These are phyloP conservation scores for Diploscapter pachys DNA, from an alignment of 1,140 invertebrate species.

Conservation along the genomic window DNA sequence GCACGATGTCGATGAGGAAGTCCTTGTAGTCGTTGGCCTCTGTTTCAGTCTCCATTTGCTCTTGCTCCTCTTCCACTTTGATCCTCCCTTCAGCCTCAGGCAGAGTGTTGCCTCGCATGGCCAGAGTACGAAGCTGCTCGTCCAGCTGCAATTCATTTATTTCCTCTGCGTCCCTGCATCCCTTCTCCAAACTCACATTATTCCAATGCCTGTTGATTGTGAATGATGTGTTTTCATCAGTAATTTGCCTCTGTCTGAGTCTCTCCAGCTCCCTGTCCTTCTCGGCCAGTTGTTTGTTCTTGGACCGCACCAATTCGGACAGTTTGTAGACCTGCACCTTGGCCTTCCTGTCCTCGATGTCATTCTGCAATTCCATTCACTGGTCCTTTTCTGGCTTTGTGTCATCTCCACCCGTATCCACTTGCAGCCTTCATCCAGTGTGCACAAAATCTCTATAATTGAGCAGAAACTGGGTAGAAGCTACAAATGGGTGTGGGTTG, in stretches of 20 bases:
- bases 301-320: conserved; percentile 6
- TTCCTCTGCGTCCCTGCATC: not conserved
- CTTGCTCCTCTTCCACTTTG: conserved; percentile 7
- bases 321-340: conserved; percentile 32
- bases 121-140: conserved; percentile 15
- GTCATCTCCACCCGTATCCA: not conserved
- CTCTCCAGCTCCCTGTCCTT: conserved; percentile 88
- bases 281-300: conserved; percentile 68
- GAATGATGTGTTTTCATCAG: conserved; percentile 94
- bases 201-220: conserved; percentile 97
- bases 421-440: too few relatives aligned
- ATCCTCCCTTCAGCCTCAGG: not conserved
- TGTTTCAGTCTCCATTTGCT: conserved; percentile 2
- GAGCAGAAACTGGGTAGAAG: too few relatives aligned
- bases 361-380: conserved; percentile 24
- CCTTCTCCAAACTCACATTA: conserved; percentile 50
- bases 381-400: not conserved
- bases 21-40: not conserved
- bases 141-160: conserved; percentile 57
- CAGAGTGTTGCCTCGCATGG: conserved; percentile 5
- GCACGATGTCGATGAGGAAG: conserved; percentile 70
- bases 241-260: conserved; percentile 89
- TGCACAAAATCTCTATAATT: too few relatives aligned
- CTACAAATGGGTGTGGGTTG: too few relatives aligned
- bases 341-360: conserved; percentile 21